phyloP scores from a whole-genome alignment of 2,797 vertebrate species.

The Lutjanus campechanus region DNA sequence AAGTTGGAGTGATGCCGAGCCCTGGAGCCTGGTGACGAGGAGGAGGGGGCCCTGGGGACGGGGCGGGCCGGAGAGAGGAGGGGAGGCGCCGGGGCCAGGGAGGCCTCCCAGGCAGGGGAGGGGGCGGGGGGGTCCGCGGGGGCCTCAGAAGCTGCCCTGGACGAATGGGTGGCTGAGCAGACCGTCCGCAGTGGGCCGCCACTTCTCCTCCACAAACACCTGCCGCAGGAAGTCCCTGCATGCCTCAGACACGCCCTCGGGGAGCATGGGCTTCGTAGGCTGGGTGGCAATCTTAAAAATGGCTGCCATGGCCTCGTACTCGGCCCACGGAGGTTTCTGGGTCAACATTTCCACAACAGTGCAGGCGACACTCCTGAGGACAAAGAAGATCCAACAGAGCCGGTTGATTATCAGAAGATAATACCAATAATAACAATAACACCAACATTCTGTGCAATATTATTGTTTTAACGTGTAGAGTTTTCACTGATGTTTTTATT shows the following conservation, averaged over 20 bases:
- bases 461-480: too few species aligned
- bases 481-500: too few species aligned
- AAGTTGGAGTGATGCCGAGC: constrained; percentile 62
- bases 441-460: too few species aligned
- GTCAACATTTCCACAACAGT: constrained; percentile 96
- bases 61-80: constrained; percentile 67
- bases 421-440: too few species aligned
- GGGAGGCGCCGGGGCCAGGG: constrained; percentile 39
- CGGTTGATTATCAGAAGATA: not conserved
- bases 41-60: constrained; percentile 41
- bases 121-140: constrained; percentile 23
- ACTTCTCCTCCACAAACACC: constrained; percentile 95
- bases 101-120: constrained; percentile 52
- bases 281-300: constrained; percentile 97
- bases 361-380: constrained; percentile 92
- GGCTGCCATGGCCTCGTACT: constrained; percentile 95
- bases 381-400: constrained; percentile 14
- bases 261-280: constrained; percentile 92
- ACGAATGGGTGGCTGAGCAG: constrained; percentile 92
- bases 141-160: constrained; percentile 88
- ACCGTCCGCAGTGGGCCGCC: constrained; percentile 90
- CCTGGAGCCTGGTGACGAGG: constrained; percentile 53
- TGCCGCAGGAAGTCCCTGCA: constrained; percentile 92
- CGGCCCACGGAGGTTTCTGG: constrained; percentile 94
- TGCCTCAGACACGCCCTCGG: constrained; percentile 87